phyloP scores from a whole-genome alignment of 1,140 invertebrate genomes.

The Sarcophaga bullata region DNA sequence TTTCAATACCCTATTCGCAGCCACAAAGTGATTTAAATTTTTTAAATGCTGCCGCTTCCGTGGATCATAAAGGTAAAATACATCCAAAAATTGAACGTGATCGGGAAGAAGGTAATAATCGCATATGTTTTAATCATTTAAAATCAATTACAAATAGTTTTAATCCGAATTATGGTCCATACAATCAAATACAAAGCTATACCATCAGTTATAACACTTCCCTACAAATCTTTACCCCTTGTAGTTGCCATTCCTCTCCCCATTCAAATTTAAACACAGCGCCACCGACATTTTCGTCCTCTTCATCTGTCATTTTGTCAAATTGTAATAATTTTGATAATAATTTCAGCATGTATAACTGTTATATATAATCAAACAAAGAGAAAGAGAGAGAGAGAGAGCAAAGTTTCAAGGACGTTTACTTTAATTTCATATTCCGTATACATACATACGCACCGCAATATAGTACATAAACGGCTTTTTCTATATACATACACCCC shows the following conservation, averaged over 20 bases:
- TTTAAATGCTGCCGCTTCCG: slow-evolving; percentile 55
- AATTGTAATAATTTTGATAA: slow-evolving; percentile 29
- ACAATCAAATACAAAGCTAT: neutral
- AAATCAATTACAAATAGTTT: neutral
- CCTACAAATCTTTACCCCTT: neutral
- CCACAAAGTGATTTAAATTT: slow-evolving; percentile 65
- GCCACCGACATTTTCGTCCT: neutral
- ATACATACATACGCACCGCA: neutral
- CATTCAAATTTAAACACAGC: neutral
- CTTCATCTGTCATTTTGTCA: neutral
- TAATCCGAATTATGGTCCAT: neutral
- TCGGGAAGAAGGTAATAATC: slow-evolving; percentile 65
- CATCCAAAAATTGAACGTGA: slow-evolving; percentile 66
- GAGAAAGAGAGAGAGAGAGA: no score
- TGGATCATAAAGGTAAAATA: slow-evolving; percentile 65
- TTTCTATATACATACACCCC: no score
- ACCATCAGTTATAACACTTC: neutral
- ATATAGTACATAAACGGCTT: no score
- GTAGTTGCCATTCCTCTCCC: neutral
- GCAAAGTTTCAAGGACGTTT: slow-evolving; percentile 3
- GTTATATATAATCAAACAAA: neutral
- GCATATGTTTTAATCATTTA: neutral
- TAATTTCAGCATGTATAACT: slow-evolving; percentile 34
- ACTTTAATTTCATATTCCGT: neutral
- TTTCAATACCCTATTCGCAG: slow-evolving; percentile 65